phyloP scores from a whole-genome alignment of 2,797 vertebrate genomes.

The Serranus cabrilla region DNA sequence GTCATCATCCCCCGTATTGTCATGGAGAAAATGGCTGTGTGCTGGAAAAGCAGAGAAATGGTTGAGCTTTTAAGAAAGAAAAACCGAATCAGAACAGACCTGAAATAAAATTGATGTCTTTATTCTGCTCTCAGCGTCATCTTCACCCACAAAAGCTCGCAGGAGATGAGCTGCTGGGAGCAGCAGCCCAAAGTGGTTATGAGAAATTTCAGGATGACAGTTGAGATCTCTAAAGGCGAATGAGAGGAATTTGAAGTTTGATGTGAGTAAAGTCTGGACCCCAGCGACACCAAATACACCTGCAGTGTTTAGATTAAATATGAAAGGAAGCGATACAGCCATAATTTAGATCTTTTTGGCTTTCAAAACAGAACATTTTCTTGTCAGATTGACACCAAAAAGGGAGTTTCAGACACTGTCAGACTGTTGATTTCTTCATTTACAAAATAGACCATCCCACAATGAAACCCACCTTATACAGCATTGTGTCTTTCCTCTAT shows the following conservation, averaged over 20 bases:
- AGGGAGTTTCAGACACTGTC: no score
- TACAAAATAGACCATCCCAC: no score
- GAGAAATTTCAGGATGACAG: conserved; percentile 22
- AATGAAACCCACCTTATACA: no score
- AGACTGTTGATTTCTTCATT: no score
- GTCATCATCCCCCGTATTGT: conserved; percentile 22
- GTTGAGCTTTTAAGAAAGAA: conserved; percentile 26
- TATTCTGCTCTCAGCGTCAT: conserved; percentile 48
- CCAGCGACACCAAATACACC: not conserved
- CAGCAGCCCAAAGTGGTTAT: not conserved
- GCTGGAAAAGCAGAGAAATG: conserved; percentile 30
- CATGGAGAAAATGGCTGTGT: conserved; percentile 12
- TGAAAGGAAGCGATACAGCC: not conserved
- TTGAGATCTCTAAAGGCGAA: conserved; percentile 19
- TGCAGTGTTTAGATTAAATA: not conserved
- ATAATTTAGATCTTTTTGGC: not conserved
- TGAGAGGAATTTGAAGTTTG: conserved; percentile 22
- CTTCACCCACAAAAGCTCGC: conserved; percentile 30
- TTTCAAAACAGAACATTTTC: conserved; percentile 8
- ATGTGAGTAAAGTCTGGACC: conserved; percentile 5
- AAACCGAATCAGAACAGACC: conserved; percentile 15
- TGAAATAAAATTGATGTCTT: conserved; percentile 1
- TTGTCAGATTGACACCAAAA: no score
- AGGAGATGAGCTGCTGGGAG: conserved; percentile 24
- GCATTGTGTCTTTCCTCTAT: no score